Evolutionary conservation across 1,140 invertebrate species (phyloP), one percentile per base, ranked within the genome.

Genomic region (Acyrthosiphon pisum): DNA sequence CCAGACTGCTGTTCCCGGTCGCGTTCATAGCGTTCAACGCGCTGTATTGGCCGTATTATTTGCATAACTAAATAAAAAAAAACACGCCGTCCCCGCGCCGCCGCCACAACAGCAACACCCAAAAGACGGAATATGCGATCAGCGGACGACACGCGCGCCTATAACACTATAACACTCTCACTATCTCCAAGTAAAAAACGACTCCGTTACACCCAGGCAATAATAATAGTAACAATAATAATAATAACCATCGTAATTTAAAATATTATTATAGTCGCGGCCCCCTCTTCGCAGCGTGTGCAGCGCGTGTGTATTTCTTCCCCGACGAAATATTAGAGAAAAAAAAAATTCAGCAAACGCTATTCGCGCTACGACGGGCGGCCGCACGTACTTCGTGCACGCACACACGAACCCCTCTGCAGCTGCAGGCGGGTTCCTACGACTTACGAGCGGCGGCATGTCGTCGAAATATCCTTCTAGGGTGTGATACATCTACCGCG

Each of bases 1-100:
- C 95, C 94, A 94, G 96, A 93, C 93, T 95, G 93, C 93, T 95
- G 94, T 96, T 96, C 93, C 96, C 96, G 6, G 89, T 95, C n/a
- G 94, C 95, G 14, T 96, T 96, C 94, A 94, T 95, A 35, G 87
- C 95, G 14, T 96, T 96, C 94, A 96, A 96, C 94, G 93, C 95
- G 50, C 93, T 95, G 60, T 96, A 96, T 94, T 96, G 96, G 96
- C 95, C 95, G 0, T 96, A 95, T 94, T 96, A 96, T 93, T 93
- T 95, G 60, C 46, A 81, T n/a, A 88, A 92, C 46, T 86, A 84
- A 90, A 90, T 18, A 46, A 3, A 46, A 44, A 46, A n/a, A n/a
- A 37, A 37, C 30, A 83, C 37, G 18, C 84, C 84, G 26, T 35
- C 46, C 11, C 30, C 26, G 22, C 44, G 4, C 30, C 84, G 84